A percentile compares a stretch with the other conserved stretches of the same genome.
phyloP scores from a whole-genome alignment of 2,113 vertebrate genomes.

The Syngnathoides biaculeatus region DNA sequence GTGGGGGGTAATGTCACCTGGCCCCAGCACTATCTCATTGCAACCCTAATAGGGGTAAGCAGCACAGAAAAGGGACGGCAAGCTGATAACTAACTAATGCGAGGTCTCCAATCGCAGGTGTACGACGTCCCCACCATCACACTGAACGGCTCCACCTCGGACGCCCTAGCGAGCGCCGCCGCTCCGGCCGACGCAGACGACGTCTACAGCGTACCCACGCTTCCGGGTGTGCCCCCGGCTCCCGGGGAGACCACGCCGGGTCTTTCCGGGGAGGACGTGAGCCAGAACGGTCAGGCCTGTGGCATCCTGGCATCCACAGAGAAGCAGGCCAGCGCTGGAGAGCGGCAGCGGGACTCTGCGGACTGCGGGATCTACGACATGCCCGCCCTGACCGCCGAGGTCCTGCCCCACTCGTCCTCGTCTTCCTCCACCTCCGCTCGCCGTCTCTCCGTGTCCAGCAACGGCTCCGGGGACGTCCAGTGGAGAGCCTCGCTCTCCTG shows the following conservation, averaged over 20 bases:
- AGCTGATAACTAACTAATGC: neutral
- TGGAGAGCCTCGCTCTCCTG: slow-evolving; percentile 66
- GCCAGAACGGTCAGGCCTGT: slow-evolving; percentile 50
- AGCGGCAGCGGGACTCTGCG: slow-evolving; percentile 31
- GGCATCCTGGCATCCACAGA: slow-evolving; percentile 62
- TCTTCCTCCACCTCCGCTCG: slow-evolving; percentile 55
- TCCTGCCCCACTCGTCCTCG: slow-evolving; percentile 57
- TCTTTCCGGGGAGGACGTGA: slow-evolving; percentile 33
- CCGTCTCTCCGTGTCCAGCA: slow-evolving; percentile 75
- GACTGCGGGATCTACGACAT: slow-evolving; percentile 85
- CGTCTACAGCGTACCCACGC: slow-evolving; percentile 76
- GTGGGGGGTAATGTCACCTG: too few relatives aligned
- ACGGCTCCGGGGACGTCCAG: slow-evolving; percentile 72
- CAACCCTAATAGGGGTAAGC: too few relatives aligned
- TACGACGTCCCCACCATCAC: slow-evolving; percentile 80
- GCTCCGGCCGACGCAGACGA: slow-evolving; percentile 61
- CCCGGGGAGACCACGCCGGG: slow-evolving; percentile 52
- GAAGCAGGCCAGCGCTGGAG: slow-evolving; percentile 37
- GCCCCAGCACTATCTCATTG: too few relatives aligned
- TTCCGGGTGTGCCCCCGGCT: slow-evolving; percentile 70
- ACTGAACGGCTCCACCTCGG: slow-evolving; percentile 50
- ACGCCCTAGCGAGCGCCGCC: slow-evolving; percentile 51
- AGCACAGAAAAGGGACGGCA: neutral
- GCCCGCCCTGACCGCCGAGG: slow-evolving; percentile 72
- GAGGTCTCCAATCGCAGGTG: slow-evolving; percentile 64